Conservation (phyloP, 2,113 vertebrate species). For the Orcinus orca region DNA sequence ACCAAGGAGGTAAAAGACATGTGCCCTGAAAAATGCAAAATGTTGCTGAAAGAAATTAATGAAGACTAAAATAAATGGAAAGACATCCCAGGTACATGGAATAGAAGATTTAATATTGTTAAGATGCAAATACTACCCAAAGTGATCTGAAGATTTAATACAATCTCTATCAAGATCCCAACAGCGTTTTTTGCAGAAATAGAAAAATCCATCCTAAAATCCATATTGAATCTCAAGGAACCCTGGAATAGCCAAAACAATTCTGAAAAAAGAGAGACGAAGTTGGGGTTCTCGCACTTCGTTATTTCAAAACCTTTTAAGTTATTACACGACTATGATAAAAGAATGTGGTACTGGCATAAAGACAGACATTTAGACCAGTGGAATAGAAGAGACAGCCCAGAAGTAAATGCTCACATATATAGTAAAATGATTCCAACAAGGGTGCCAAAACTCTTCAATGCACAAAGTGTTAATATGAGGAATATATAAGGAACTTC, state of each 20-base stretch:
- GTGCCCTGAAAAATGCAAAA: background rate
- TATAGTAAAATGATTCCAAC: background rate
- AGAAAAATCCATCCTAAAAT: background rate
- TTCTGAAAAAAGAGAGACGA: background rate
- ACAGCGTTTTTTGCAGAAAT: background rate
- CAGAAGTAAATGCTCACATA: background rate
- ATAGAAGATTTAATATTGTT: background rate
- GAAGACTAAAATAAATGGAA: background rate
- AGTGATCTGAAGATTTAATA: background rate
- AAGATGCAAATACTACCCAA: background rate
- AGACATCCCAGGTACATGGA: background rate
- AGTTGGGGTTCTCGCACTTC: background rate
- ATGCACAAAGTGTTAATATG: too few relatives aligned
- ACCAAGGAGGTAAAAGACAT: background rate
- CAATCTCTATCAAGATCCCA: background rate
- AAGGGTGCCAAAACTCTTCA: too few relatives aligned
- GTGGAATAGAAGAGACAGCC: background rate
- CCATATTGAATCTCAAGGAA: background rate
- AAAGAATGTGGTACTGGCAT: background rate
- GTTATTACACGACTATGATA: background rate
- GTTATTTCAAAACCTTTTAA: conserved; percentile 3
- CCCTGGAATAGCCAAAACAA: background rate
- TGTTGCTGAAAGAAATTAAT: background rate
- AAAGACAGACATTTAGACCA: background rate
- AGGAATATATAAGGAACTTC: too few relatives aligned